phyloP scores from a whole-genome alignment of 2,888 invertebrate genomes.

The Tenthredo livida region DNA sequence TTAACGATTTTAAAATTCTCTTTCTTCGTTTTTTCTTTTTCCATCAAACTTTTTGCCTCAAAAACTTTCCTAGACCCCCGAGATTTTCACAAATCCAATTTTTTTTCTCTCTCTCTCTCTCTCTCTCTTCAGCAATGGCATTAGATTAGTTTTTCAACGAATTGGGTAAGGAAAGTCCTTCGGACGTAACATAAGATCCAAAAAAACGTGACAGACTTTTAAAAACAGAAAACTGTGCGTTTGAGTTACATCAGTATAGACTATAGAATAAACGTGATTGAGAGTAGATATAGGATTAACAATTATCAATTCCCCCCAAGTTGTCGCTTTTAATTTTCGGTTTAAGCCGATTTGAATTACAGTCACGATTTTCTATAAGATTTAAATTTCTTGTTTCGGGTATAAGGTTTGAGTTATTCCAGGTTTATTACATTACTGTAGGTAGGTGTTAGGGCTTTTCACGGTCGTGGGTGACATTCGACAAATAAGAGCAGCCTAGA shows the following conservation, averaged over 20 bases:
- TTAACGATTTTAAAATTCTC: background rate
- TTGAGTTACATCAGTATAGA: background rate
- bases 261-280: background rate
- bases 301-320: background rate
- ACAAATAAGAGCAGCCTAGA: background rate
- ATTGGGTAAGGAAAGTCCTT: background rate
- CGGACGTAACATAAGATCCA: background rate
- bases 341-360: background rate
- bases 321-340: background rate
- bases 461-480: conserved; percentile 22
- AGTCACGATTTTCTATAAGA: conserved; percentile 17
- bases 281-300: background rate
- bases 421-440: conserved; percentile 23
- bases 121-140: background rate
- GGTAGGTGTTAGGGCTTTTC: conserved; percentile 3
- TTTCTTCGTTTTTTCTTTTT: background rate
- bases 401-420: conserved; percentile 33
- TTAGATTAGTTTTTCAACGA: background rate
- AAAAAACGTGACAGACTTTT: background rate
- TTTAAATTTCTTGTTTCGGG: conserved; percentile 19
- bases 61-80: background rate
- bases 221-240: background rate
- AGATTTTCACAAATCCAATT: background rate
- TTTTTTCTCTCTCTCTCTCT: background rate
- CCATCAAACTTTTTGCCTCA: background rate